Evolutionary conservation across 1,140 invertebrate genomes (phyloP).

Genomic region (Schlechtendalia chinensis): DNA sequence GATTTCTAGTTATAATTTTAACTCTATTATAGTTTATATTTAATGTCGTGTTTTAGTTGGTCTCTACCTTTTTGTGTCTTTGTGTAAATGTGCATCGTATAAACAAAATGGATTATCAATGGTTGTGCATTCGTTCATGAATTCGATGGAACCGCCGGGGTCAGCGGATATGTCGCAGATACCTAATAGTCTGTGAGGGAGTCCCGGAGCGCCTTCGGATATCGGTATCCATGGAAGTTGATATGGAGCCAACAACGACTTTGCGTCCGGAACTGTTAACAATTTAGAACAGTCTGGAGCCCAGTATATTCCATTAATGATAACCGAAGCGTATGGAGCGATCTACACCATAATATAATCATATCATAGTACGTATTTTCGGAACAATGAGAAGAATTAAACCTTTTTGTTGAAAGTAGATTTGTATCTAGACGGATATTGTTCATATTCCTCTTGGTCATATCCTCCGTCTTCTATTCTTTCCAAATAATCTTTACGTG

Average conservation of each 20-base stretch:
- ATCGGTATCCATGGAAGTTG: conserved; percentile 90
- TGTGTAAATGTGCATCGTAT: conserved; percentile 97
- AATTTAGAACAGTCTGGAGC: conserved; percentile 93
- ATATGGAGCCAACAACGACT: conserved; percentile 82
- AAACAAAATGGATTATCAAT: conserved; percentile 98
- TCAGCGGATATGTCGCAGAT: conserved; percentile 99
- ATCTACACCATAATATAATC: conserved; percentile 63
- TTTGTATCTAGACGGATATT: conserved; percentile 88
- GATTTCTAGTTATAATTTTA: not conserved
- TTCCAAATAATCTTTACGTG: conserved; percentile 87
- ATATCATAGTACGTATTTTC: not conserved
- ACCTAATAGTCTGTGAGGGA: conserved; percentile 85
- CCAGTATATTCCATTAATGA: conserved; percentile 99
- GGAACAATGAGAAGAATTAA: conserved; percentile 19
- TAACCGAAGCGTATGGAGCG: conserved; percentile 94
- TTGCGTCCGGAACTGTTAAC: conserved; percentile 96
- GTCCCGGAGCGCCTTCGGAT: conserved; percentile 70
- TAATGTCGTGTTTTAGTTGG: not conserved
- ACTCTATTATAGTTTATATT: not conserved
- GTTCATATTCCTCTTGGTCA: conserved; percentile 86
- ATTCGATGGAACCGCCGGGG: conserved; percentile 98
- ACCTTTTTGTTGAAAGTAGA: conserved; percentile 95
- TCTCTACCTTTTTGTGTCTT: conserved; percentile 83
- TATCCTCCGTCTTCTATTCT: conserved; percentile 88
- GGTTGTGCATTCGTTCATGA: conserved; percentile 99